These are phyloP conservation scores for Syrista parreyssii DNA, from an alignment of 2,888 invertebrate species.

Conservation along the genomic window DNA sequence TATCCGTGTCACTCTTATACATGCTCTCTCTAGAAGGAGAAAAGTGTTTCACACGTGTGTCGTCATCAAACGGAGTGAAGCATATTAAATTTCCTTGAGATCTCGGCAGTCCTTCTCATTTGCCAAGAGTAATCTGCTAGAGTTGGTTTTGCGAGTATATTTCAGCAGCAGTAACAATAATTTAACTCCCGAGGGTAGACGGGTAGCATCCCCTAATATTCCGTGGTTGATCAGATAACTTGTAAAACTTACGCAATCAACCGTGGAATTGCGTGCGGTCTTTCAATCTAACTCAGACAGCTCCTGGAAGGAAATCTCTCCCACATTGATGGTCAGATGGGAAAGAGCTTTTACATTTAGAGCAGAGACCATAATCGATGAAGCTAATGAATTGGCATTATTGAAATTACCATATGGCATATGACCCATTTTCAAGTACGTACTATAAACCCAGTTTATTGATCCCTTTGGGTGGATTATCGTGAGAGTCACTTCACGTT, in stretches of 20 bases:
- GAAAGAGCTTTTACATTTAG: not conserved
- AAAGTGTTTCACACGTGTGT: not conserved
- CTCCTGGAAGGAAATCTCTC: not conserved
- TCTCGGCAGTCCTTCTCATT: not conserved
- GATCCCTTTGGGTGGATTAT: not conserved
- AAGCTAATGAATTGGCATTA: not conserved
- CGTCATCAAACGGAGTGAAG: not conserved
- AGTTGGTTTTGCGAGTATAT: constrained; percentile 11
- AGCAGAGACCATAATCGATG: not conserved
- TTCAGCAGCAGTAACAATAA: constrained; percentile 22
- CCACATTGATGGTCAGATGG: not conserved
- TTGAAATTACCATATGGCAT: not conserved
- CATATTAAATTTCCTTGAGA: not conserved
- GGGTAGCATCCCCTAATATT: not conserved
- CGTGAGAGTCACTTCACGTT: not conserved
- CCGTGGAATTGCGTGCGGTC: constrained; percentile 47
- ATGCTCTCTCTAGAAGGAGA: not conserved
- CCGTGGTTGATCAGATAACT: constrained; percentile 40
- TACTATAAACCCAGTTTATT: not conserved
- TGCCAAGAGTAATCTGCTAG: not conserved
- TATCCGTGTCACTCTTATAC: not conserved
- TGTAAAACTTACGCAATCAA: constrained; percentile 54
- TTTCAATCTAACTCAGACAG: constrained; percentile 12
- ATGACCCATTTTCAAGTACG: not conserved
- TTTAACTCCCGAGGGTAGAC: constrained; percentile 12